Conservation (phyloP, 2,888 invertebrate species). For the Mamestra brassicae region DNA sequence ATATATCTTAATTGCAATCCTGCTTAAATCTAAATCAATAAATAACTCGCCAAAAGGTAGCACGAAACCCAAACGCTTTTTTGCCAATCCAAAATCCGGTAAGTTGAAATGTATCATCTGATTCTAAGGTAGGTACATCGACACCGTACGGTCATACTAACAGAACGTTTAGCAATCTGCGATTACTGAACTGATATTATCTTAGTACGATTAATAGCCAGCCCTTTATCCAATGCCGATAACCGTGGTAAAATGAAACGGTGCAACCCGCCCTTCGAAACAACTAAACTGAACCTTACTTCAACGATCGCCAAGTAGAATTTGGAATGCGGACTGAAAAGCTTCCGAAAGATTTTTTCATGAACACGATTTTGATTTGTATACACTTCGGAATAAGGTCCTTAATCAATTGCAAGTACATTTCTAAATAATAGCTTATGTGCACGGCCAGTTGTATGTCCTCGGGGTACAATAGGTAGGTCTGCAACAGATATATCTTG, state of each 20-base stretch:
- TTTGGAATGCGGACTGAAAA: slow-evolving; percentile 42
- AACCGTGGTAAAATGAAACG: slow-evolving; percentile 70
- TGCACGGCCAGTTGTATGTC: slow-evolving; percentile 85
- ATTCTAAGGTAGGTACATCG: slow-evolving; percentile 77
- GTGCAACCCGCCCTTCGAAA: slow-evolving; percentile 58
- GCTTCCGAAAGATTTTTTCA: slow-evolving; percentile 51
- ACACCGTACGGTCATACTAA: slow-evolving; percentile 78
- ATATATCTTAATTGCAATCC: not conserved
- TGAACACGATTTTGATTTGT: slow-evolving; percentile 56
- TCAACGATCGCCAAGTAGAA: not conserved
- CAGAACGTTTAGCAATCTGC: slow-evolving; percentile 87
- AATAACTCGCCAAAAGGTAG: slow-evolving; percentile 23
- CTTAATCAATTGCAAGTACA: slow-evolving; percentile 54
- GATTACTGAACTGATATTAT: slow-evolving; percentile 88
- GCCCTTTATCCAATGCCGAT: slow-evolving; percentile 88
- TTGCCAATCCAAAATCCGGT: slow-evolving; percentile 36
- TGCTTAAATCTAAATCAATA: slow-evolving; percentile 10
- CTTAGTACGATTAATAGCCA: slow-evolving; percentile 86
- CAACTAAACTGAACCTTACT: slow-evolving; percentile 65
- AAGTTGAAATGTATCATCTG: slow-evolving; percentile 53
- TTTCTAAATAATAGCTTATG: slow-evolving; percentile 78
- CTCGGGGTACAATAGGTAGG: slow-evolving; percentile 88
- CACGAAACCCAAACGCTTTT: slow-evolving; percentile 10
- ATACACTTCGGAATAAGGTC: fast-evolving
- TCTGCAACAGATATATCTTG: slow-evolving; percentile 86